These are phyloP conservation scores for Cotesia congregata DNA, from an alignment of 2,888 invertebrate genomes.

Conservation along the genomic window DNA sequence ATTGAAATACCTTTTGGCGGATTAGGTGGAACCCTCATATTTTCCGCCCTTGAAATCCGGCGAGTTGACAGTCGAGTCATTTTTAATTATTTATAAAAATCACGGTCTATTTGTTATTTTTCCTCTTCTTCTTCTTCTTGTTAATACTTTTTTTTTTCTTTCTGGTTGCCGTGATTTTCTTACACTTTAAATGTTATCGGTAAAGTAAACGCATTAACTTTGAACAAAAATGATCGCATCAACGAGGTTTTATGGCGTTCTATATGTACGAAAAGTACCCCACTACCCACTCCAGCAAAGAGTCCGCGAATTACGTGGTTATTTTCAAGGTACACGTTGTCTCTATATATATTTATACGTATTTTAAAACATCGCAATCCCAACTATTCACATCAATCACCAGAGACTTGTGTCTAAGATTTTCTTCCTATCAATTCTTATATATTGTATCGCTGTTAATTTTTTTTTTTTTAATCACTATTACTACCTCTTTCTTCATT, in stretches of 20 bases:
- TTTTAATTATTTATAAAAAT: constrained; percentile 25
- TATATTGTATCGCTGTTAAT: background rate
- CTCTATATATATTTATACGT: background rate
- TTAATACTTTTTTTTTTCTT: background rate
- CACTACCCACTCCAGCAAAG: constrained; percentile 45
- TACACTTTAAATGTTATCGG: constrained; percentile 1
- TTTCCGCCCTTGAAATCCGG: constrained; percentile 63
- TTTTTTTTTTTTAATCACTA: background rate
- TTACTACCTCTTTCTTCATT: background rate
- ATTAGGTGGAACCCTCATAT: constrained; percentile 58
- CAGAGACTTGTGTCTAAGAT: background rate
- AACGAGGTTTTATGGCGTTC: constrained; percentile 54
- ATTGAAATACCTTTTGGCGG: constrained; percentile 59
- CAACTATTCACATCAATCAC: background rate
- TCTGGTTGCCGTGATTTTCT: background rate
- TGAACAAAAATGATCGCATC: constrained; percentile 48
- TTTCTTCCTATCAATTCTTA: background rate
- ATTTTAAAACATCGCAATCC: background rate
- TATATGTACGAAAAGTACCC: constrained; percentile 54
- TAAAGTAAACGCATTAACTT: constrained; percentile 52
- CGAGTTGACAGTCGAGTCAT: constrained; percentile 55
- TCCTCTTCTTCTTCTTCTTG: background rate
- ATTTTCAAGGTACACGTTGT: constrained; percentile 5
- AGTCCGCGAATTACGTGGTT: constrained; percentile 28
- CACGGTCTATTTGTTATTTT: background rate